Evolutionary conservation across 2,797 vertebrate species (phyloP).

Genomic region (Sebastes kiyomatsui): DNA sequence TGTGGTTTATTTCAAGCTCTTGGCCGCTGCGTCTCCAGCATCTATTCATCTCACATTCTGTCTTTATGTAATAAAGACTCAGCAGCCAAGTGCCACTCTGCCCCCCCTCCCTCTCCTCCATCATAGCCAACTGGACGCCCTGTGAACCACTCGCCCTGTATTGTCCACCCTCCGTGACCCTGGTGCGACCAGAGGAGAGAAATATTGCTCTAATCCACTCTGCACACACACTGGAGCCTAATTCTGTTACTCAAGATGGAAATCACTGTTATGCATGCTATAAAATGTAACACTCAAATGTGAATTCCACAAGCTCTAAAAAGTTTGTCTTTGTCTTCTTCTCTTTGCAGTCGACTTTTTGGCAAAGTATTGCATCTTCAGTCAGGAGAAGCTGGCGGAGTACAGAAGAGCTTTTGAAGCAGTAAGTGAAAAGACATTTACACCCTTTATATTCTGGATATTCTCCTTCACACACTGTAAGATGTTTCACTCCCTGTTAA

Average conservation of each 20-base stretch:
- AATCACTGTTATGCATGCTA: not conserved
- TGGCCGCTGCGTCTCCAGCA: not conserved
- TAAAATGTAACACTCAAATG: not conserved
- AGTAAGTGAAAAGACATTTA: constrained; percentile 88
- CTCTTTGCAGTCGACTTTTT: constrained; percentile 91
- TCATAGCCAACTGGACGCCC: constrained; percentile 53
- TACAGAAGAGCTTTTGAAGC: constrained; percentile 95
- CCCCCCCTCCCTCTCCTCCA: not conserved
- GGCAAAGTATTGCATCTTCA: constrained; percentile 94
- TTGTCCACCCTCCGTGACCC: constrained; percentile 57
- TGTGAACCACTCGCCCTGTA: constrained; percentile 53
- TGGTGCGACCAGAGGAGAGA: constrained; percentile 42
- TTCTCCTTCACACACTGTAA: constrained; percentile 23
- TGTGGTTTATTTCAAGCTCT: not conserved
- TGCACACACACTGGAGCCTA: constrained; percentile 15
- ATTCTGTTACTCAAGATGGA: not conserved
- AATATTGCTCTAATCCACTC: constrained; percentile 57
- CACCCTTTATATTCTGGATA: constrained; percentile 48
- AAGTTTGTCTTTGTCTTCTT: constrained; percentile 40
- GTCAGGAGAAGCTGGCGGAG: constrained; percentile 88
- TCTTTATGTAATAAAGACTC: constrained; percentile 14
- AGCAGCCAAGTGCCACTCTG: constrained; percentile 42
- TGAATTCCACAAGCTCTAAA: constrained; percentile 18
- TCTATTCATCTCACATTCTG: constrained; percentile 35
- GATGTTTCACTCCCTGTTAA: not conserved